Percentiles rank a stretch among this genome's conserved stretches.
These are phyloP conservation scores for Lepidochitona cinerea DNA, from an alignment of 2,888 invertebrate species.

Conservation along the genomic window DNA sequence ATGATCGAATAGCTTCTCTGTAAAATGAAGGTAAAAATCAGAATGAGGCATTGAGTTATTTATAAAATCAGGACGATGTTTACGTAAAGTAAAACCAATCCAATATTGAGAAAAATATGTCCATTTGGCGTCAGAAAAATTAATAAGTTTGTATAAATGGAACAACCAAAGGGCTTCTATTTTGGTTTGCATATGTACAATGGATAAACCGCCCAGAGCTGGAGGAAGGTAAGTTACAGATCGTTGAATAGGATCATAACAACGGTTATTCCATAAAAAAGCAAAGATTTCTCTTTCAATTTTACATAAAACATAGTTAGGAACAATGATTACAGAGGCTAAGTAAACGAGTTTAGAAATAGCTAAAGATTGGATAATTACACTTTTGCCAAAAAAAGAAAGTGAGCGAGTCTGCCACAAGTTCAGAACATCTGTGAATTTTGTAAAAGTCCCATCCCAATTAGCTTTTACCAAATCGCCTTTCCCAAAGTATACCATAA, in stretches of 20 bases:
- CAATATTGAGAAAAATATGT: not conserved
- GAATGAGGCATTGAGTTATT: conserved; percentile 4
- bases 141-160: conserved; percentile 1
- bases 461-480: not conserved
- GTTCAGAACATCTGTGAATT: not conserved
- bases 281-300: not conserved
- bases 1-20: not conserved
- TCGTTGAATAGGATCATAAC: not conserved
- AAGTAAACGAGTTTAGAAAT: not conserved
- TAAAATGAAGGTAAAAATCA: not conserved
- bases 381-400: not conserved
- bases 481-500: not conserved
- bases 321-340: not conserved
- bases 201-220: not conserved
- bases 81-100: not conserved
- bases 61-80: not conserved
- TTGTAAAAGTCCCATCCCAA: not conserved
- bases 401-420: not conserved
- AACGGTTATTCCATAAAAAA: not conserved
- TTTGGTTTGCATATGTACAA: not conserved
- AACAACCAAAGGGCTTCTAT: not conserved
- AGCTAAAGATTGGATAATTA: not conserved
- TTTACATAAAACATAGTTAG: not conserved
- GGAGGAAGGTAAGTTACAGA: not conserved
- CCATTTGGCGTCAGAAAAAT: not conserved